Base-by-base conservation (phyloP, 2,888 invertebrate species). In the Schrankia costaestrigalis region DNA sequence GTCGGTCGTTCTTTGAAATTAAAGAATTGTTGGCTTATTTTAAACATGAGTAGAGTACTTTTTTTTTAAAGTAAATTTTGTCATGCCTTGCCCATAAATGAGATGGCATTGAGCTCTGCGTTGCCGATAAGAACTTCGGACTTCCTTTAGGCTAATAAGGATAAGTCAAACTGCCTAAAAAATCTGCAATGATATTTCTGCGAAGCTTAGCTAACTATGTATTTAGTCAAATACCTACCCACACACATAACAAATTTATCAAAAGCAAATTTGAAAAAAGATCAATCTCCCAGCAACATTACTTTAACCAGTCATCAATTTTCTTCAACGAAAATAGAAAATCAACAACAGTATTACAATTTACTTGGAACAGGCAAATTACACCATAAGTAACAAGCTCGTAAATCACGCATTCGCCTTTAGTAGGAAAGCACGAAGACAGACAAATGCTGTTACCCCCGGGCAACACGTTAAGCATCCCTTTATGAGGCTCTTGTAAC, bases 281-380 rank as follows among this genome's bases (percentile, higher is more conserved):
- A 4, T 21, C 10, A 21, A 21, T 21, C 21, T 9, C n/a, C n/a
- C n/a, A n/a, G n/a, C n/a, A n/a, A n/a, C n/a, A n/a, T 4, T 3
- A 21, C 1, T 39, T 42, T 41, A 33, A 33, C 41, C 27, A 31
- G 27, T 46, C 56, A 55, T 55, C 46, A 46, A 59, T 55, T 46
- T 44, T 29, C 31, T 32, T 46, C 43, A 50, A 40, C 45, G 47
- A 58, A 58, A 56, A 55, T 52, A 56, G 56, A 57, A 63, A 63
- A 57, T 56, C 44, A 54, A 55, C 44, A 54, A 55, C 43, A 43
- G 46, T 32, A 57, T 61, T 49, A 67, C 56, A 63, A 58, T 62
- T 63, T 67, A 64, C 65, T 56, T 45, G 54, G 63, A 45, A 55
- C 51, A 50, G 44, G 63, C 49, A 69, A 68, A 69, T 69, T 67